phyloP scores from a whole-genome alignment of 2,888 invertebrate species.

The Protophormia terraenovae region DNA sequence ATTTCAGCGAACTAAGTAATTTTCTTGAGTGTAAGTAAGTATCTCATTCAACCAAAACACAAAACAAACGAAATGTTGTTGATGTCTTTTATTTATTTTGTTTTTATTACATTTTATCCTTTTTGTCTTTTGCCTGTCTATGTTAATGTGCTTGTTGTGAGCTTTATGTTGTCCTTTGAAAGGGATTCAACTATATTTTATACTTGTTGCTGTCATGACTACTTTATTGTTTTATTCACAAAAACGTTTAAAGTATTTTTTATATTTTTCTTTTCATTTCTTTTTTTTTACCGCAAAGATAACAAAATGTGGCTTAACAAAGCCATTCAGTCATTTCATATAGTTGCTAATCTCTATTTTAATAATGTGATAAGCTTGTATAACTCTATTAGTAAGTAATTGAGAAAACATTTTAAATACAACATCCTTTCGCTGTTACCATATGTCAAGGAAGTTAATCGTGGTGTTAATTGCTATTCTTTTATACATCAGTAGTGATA shows the following conservation, averaged over 20 bases:
- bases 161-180: constrained; percentile 57
- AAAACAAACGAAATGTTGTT: constrained; percentile 38
- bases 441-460: constrained; percentile 30
- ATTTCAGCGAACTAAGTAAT: background rate
- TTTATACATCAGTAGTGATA: background rate
- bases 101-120: constrained; percentile 53
- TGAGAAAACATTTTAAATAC: constrained; percentile 38
- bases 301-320: constrained; percentile 67
- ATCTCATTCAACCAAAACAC: constrained; percentile 29
- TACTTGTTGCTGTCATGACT: constrained; percentile 64
- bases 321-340: constrained; percentile 45
- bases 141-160: constrained; percentile 41
- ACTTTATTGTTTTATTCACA: constrained; percentile 58
- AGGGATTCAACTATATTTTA: constrained; percentile 40
- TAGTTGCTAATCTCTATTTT: constrained; percentile 48
- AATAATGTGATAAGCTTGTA: constrained; percentile 61
- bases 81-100: constrained; percentile 43
- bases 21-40: constrained; percentile 12
- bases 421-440: background rate
- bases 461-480: background rate
- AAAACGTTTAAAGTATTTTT: constrained; percentile 45
- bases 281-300: constrained; percentile 54
- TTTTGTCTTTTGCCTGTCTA: constrained; percentile 27
- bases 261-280: background rate
- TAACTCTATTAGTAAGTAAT: constrained; percentile 59